Conservation (phyloP, 2,797 vertebrate genomes). For the Macropus fuliginosus region DNA sequence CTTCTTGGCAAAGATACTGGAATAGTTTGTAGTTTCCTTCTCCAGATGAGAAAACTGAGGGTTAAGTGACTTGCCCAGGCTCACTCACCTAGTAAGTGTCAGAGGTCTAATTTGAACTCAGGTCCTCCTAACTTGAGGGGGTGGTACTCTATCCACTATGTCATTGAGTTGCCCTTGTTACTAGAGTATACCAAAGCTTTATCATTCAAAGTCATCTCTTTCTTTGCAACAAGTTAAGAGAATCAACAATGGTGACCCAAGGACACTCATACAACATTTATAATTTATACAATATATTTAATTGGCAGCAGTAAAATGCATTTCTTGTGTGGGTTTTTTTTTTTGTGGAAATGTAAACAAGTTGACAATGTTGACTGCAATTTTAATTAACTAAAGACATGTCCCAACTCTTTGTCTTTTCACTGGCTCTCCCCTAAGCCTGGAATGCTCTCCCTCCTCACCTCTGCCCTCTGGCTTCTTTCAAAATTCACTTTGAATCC, state of each 20-base stretch:
- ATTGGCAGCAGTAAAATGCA: slow-evolving; percentile 72
- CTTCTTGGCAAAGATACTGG: too few species aligned
- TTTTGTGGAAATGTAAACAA: slow-evolving; percentile 78
- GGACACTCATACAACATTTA: slow-evolving; percentile 76
- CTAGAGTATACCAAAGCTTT: slow-evolving; percentile 73
- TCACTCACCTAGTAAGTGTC: not conserved
- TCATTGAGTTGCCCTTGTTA: not conserved
- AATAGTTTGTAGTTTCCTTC: not conserved
- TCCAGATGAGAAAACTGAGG: not conserved
- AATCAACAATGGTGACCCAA: slow-evolving; percentile 70
- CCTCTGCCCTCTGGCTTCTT: not conserved
- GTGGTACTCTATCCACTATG: not conserved
- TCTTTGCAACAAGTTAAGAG: slow-evolving; percentile 78
- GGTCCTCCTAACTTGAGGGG: not conserved
- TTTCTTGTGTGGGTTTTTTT: slow-evolving; percentile 68
- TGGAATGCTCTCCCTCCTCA: not conserved
- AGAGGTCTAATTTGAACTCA: not conserved
- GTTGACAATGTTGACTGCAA: slow-evolving; percentile 76
- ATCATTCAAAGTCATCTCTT: slow-evolving; percentile 74
- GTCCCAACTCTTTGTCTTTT: not conserved
- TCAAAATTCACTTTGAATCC: not conserved
- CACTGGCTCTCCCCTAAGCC: not conserved
- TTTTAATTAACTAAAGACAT: slow-evolving; percentile 75
- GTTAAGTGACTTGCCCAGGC: not conserved
- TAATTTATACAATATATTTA: slow-evolving; percentile 75